Conservation (phyloP, 2,113 vertebrate species). For the Lates calcarifer region DNA sequence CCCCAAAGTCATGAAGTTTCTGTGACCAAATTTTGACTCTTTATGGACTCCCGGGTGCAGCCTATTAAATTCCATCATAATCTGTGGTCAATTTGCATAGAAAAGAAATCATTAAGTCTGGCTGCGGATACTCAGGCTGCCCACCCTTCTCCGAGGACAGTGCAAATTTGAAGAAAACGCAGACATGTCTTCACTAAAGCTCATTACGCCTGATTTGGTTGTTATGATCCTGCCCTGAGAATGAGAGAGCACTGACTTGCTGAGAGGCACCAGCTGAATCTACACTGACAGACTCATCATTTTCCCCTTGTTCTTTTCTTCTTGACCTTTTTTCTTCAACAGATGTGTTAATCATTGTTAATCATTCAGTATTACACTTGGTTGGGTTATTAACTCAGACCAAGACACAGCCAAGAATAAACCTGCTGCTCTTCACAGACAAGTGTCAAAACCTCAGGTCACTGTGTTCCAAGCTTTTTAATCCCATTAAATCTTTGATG, state of each 20-base stretch:
- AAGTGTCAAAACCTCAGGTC: slow-evolving; percentile 10
- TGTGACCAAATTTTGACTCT: slow-evolving; percentile 57
- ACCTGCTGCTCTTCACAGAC: background rate
- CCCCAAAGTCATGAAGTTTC: slow-evolving; percentile 33
- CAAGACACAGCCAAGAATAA: background rate
- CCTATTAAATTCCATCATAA: slow-evolving; percentile 63
- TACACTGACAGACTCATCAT: background rate
- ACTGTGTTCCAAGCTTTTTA: slow-evolving; percentile 5
- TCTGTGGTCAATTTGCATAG: slow-evolving; percentile 70
- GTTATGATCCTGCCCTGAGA: slow-evolving; percentile 34
- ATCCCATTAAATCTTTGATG: background rate
- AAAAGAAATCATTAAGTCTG: slow-evolving; percentile 66
- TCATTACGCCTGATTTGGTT: slow-evolving; percentile 51
- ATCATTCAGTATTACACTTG: background rate
- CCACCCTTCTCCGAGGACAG: slow-evolving; percentile 48
- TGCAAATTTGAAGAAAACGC: slow-evolving; percentile 45
- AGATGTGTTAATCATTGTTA: background rate
- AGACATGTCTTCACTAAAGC: slow-evolving; percentile 48
- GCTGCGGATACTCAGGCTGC: slow-evolving; percentile 45
- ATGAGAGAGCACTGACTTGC: slow-evolving; percentile 33
- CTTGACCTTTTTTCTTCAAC: background rate
- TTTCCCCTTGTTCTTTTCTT: background rate
- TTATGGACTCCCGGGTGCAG: slow-evolving; percentile 39
- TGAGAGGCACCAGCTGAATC: background rate
- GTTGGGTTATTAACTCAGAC: background rate